Evolutionary conservation across 2,113 vertebrate species (phyloP).

Genomic region (Aegypius monachus): DNA sequence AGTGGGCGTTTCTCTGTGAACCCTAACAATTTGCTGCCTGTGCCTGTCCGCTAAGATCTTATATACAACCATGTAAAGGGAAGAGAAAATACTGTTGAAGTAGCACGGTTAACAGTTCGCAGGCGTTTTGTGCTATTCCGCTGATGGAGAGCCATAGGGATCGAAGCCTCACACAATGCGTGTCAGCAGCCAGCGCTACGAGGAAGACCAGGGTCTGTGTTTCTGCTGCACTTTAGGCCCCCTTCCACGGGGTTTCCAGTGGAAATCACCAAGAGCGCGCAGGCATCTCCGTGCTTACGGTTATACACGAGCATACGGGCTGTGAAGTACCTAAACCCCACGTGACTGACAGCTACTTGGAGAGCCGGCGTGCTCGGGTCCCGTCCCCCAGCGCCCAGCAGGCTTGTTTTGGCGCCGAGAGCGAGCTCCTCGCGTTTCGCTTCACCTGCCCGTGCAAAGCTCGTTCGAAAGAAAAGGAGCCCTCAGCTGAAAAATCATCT

Average conservation of each 20-base stretch:
- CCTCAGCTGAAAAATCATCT: too few relatives aligned
- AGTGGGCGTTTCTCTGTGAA: background rate
- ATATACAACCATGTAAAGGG: accelerated
- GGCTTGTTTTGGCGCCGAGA: accelerated
- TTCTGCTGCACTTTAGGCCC: background rate
- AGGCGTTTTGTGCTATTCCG: background rate
- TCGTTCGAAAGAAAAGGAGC: accelerated
- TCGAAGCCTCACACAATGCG: accelerated
- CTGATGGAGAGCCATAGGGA: background rate
- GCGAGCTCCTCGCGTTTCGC: accelerated
- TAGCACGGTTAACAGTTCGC: accelerated
- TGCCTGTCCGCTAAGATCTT: background rate
- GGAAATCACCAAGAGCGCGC: constrained; percentile 36
- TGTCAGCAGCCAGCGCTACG: accelerated
- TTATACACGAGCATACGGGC: accelerated
- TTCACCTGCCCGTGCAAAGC: accelerated
- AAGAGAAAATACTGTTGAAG: background rate
- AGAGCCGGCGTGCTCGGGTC: too few relatives aligned
- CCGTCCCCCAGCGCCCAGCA: background rate
- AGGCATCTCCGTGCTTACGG: background rate
- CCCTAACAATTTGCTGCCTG: accelerated
- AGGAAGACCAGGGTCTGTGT: too few relatives aligned
- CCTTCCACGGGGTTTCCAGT: constrained; percentile 19
- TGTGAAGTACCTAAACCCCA: background rate
- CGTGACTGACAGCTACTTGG: background rate